Percentiles rank a stretch among this genome's conserved stretches.
Conservation (phyloP, 2,113 vertebrate species). For the Nyctibius bracteatus region DNA sequence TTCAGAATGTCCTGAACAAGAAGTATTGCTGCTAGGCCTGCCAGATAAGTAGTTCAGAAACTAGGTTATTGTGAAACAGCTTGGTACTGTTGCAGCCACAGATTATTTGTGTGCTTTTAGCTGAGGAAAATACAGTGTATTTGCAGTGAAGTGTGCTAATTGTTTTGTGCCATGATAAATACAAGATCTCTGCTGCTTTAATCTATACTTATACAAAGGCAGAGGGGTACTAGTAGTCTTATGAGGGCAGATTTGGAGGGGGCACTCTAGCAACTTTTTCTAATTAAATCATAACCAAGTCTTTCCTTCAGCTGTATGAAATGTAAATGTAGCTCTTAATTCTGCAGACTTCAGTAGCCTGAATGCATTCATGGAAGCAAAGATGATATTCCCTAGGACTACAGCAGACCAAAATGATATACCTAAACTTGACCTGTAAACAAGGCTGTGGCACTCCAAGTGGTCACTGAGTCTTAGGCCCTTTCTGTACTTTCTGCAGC, state of each 20-base stretch:
- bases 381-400: neutral
- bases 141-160: neutral
- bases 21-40: neutral
- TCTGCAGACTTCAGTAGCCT: neutral
- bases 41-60: neutral
- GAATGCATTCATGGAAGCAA: neutral
- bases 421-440: neutral
- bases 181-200: neutral
- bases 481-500: neutral
- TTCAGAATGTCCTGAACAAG: neutral
- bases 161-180: neutral
- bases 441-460: fast-evolving
- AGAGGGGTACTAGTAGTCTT: neutral
- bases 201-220: neutral
- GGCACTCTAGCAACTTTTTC: neutral
- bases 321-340: neutral
- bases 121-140: neutral
- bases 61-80: neutral
- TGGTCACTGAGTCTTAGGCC: neutral
- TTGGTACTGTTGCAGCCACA: neutral
- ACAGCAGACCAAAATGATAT: neutral
- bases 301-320: neutral
- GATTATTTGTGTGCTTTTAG: neutral
- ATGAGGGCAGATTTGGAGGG: neutral
- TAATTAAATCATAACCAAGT: neutral